phyloP scores from a whole-genome alignment of 2,888 invertebrate species.

The Cinara cedri region DNA sequence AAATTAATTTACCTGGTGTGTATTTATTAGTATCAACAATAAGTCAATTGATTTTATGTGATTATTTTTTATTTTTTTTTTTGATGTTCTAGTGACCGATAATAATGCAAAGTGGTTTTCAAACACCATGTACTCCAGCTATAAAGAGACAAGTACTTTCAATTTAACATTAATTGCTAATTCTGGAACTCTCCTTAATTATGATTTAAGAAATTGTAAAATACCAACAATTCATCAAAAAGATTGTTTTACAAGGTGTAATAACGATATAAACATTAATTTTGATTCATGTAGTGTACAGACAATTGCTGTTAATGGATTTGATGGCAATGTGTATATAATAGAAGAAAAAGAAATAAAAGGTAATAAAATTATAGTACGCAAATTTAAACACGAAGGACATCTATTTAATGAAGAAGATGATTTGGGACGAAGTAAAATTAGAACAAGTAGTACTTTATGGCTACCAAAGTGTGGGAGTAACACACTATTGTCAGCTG shows the following conservation, averaged over 20 bases:
- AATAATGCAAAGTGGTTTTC: slow-evolving; percentile 26
- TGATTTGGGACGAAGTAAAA: slow-evolving; percentile 24
- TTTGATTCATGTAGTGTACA: slow-evolving; percentile 46
- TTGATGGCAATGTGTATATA: slow-evolving; percentile 58
- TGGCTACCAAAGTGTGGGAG: slow-evolving; percentile 57
- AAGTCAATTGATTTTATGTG: neutral
- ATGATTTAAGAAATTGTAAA: slow-evolving; percentile 40
- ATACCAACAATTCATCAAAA: slow-evolving; percentile 17
- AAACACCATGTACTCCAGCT: slow-evolving; percentile 23
- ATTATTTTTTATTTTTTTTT: neutral
- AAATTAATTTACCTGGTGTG: slow-evolving; percentile 22
- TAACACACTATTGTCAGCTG: slow-evolving; percentile 56
- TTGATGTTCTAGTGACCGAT: neutral
- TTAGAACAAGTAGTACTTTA: slow-evolving; percentile 25
- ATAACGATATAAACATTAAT: slow-evolving; percentile 32
- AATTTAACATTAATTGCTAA: slow-evolving; percentile 28
- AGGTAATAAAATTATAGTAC: neutral
- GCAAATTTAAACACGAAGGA: slow-evolving; percentile 58
- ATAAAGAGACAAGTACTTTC: slow-evolving; percentile 23
- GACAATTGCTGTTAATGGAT: slow-evolving; percentile 51
- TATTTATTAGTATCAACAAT: slow-evolving; percentile 1
- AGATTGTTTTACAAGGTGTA: slow-evolving; percentile 22
- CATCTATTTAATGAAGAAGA: slow-evolving; percentile 56
- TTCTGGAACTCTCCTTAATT: slow-evolving; percentile 12
- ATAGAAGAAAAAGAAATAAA: slow-evolving; percentile 30